phyloP scores from a whole-genome alignment of 2,888 invertebrate species.

The Alviniconcha strummeri region DNA sequence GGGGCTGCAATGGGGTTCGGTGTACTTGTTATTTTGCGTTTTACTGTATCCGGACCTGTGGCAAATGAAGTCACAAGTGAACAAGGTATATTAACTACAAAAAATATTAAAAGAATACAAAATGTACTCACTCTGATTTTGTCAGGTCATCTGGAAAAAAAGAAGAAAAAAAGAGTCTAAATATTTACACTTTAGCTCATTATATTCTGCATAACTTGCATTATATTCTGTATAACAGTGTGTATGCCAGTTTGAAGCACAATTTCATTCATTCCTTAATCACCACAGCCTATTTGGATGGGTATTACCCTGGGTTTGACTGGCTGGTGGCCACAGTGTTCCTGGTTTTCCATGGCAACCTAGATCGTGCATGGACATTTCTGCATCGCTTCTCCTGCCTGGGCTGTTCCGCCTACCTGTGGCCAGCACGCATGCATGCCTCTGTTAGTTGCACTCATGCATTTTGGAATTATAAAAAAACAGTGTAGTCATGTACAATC shows the following conservation, averaged over 20 bases:
- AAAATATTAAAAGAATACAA: too few relatives aligned
- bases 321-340: conserved; percentile 72
- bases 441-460: conserved; percentile 58
- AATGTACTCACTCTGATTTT: not conserved
- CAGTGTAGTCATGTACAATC: not conserved
- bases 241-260: too few relatives aligned
- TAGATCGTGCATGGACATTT: conserved; percentile 68
- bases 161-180: not conserved
- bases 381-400: conserved; percentile 69
- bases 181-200: not conserved
- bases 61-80: too few relatives aligned
- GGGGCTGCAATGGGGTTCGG: too few relatives aligned
- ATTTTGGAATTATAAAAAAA: not conserved
- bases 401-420: conserved; percentile 69
- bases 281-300: conserved; percentile 52
- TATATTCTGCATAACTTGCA: too few relatives aligned
- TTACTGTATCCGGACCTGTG: too few relatives aligned
- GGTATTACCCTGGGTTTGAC: conserved; percentile 69
- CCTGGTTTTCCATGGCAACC: conserved; percentile 68
- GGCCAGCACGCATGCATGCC: conserved; percentile 68
- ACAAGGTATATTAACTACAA: too few relatives aligned
- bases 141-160: not conserved
- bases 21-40: too few relatives aligned
- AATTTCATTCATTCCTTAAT: conserved; percentile 40
- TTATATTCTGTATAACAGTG: too few relatives aligned